Evolutionary conservation across 2,888 invertebrate genomes (phyloP).

Genomic region (Leptopilina drosophilae): DNA sequence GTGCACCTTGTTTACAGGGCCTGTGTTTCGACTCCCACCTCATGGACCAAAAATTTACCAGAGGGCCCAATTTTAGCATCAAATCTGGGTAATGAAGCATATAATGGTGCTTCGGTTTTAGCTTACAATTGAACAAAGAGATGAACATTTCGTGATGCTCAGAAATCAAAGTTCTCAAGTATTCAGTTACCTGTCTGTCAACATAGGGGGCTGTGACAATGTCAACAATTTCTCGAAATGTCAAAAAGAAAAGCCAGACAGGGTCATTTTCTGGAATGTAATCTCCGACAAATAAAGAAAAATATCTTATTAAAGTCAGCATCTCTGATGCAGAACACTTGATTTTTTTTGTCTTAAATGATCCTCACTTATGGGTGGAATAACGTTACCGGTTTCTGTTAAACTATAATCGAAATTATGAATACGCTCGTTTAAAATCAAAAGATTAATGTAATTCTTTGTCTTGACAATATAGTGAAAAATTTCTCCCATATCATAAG

Average conservation of each 20-base stretch:
- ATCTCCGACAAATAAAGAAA: too few species aligned
- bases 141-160: not conserved
- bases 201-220: not conserved
- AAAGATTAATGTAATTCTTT: not conserved
- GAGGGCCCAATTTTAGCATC: not conserved
- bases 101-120: not conserved
- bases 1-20: not conserved
- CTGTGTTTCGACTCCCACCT: slow-evolving; percentile 7
- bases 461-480: not conserved
- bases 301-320: not conserved
- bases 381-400: not conserved
- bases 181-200: not conserved
- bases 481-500: not conserved
- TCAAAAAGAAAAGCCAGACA: not conserved
- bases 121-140: not conserved
- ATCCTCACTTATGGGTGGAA: not conserved
- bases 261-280: not conserved
- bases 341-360: not conserved
- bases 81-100: slow-evolving; percentile 4
- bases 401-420: not conserved
- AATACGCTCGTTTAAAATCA: not conserved
- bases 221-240: not conserved
- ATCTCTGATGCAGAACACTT: not conserved
- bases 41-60: slow-evolving; percentile 10
- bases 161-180: not conserved